These are phyloP conservation scores for Trissolcus japonicus DNA, from an alignment of 2,888 invertebrate species.

Conservation along the genomic window DNA sequence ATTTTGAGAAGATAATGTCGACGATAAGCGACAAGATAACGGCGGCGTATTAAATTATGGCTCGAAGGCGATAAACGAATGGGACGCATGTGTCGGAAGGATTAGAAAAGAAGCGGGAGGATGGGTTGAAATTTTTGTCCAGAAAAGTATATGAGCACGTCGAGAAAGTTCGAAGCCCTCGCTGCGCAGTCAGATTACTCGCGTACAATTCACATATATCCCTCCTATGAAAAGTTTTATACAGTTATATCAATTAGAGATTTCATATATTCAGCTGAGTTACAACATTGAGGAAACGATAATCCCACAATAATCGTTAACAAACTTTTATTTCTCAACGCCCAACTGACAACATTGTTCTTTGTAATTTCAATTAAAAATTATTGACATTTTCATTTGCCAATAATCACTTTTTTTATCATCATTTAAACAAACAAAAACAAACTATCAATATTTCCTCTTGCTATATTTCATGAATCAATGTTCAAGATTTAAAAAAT, in stretches of 20 bases:
- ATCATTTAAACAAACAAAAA: too few relatives aligned
- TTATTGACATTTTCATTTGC: background rate
- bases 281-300: background rate
- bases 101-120: slow-evolving; percentile 37
- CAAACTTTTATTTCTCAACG: too few relatives aligned
- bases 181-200: slow-evolving; percentile 12
- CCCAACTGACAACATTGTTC: too few relatives aligned
- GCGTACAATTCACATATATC: slow-evolving; percentile 5
- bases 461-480: background rate
- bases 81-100: slow-evolving; percentile 39
- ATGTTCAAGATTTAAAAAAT: too few relatives aligned
- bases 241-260: slow-evolving; percentile 19
- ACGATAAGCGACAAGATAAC: slow-evolving; percentile 67
- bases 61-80: slow-evolving; percentile 62
- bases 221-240: slow-evolving; percentile 1
- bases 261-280: slow-evolving; percentile 1
- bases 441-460: too few relatives aligned
- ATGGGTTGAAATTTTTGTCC: slow-evolving; percentile 57
- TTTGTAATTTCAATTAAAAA: too few relatives aligned
- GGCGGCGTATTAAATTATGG: slow-evolving; percentile 64
- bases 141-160: slow-evolving; percentile 25
- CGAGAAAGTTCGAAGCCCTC: slow-evolving; percentile 45
- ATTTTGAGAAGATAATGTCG: slow-evolving; percentile 65
- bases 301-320: too few relatives aligned
- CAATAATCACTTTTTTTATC: too few relatives aligned